Percentiles rank a stretch among this genome's conserved stretches.
These are phyloP conservation scores for Hirudinaria manillensis DNA, from an alignment of 2,888 invertebrate species.

Conservation along the genomic window DNA sequence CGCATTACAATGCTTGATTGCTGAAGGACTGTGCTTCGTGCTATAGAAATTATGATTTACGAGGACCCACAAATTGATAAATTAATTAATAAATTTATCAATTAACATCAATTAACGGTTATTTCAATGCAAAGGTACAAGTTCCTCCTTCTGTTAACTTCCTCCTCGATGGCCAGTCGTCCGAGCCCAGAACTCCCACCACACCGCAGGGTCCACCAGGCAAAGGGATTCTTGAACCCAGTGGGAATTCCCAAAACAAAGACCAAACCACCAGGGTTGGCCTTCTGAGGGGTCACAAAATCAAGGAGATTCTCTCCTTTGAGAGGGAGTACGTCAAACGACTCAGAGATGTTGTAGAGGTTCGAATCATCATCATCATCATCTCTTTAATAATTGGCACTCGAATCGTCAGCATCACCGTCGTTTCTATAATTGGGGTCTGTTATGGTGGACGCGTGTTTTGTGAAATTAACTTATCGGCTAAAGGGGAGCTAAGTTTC, in stretches of 20 bases:
- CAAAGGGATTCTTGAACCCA: neutral
- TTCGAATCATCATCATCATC: constrained; percentile 39
- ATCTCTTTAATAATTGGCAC: neutral
- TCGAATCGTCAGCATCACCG: neutral
- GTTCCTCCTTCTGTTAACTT: neutral
- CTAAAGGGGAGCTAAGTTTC: too few relatives aligned
- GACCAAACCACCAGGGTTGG: constrained; percentile 7
- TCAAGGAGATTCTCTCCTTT: constrained; percentile 71
- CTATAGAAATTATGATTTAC: too few relatives aligned
- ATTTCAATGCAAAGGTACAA: too few relatives aligned
- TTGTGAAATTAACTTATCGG: too few relatives aligned
- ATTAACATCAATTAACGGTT: too few relatives aligned
- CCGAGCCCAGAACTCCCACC: neutral
- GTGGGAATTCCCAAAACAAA: neutral
- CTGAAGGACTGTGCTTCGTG: too few relatives aligned
- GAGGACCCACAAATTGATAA: too few relatives aligned
- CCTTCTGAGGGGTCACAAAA: constrained; percentile 16
- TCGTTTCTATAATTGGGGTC: too few relatives aligned
- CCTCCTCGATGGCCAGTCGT: neutral
- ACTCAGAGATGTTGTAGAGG: constrained; percentile 62
- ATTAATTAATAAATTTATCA: too few relatives aligned
- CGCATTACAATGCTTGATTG: too few relatives aligned
- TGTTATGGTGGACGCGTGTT: too few relatives aligned
- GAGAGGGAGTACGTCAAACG: constrained; percentile 79
- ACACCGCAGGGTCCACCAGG: neutral